These are phyloP conservation scores for Octopus sinensis DNA, from an alignment of 1,140 invertebrate genomes.

Conservation along the genomic window DNA sequence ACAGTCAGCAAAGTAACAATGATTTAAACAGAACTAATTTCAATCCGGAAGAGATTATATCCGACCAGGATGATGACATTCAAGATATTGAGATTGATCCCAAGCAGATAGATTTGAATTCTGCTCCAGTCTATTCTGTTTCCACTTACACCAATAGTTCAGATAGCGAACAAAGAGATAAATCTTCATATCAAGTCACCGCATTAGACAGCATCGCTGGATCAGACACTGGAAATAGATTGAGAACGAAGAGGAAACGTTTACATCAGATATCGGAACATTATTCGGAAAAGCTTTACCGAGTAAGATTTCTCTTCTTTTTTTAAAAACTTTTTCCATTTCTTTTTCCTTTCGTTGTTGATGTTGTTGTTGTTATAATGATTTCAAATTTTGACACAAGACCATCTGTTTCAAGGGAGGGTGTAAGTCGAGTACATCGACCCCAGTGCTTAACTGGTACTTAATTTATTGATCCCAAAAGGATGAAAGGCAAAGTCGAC, in stretches of 20 bases:
- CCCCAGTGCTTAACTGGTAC: too few relatives aligned
- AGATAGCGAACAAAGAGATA: not conserved
- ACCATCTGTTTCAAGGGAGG: too few relatives aligned
- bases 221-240: not conserved
- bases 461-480: too few relatives aligned
- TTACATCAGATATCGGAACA: not conserved
- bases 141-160: not conserved
- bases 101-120: not conserved
- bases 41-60: not conserved
- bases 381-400: too few relatives aligned
- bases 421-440: too few relatives aligned
- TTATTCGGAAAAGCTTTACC: conserved; percentile 4
- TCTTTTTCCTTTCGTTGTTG: too few relatives aligned
- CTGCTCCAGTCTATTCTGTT: not conserved
- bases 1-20: not conserved
- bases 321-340: not conserved
- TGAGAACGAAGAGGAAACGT: not conserved
- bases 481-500: too few relatives aligned
- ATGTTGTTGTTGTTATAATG: too few relatives aligned
- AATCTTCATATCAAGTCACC: not conserved
- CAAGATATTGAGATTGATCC: not conserved
- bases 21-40: not conserved
- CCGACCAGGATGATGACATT: not conserved
- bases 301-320: not conserved
- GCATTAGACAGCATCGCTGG: not conserved